Conservation (phyloP, 2,113 vertebrate species). For the Pangasianodon hypophthalmus region DNA sequence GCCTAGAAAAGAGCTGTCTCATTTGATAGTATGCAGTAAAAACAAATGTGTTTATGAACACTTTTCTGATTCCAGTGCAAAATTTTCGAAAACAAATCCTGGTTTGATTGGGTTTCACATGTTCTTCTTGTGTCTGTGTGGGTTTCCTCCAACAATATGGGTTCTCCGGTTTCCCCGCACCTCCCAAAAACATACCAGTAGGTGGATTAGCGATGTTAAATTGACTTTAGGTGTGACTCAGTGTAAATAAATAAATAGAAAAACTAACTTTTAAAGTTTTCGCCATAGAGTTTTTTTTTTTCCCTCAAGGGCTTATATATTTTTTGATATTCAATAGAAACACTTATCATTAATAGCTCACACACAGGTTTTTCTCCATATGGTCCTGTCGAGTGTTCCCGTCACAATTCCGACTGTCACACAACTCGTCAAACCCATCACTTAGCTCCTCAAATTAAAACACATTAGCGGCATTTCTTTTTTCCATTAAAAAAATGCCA, state of each 20-base stretch:
- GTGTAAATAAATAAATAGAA: background rate
- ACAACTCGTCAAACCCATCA: constrained; percentile 47
- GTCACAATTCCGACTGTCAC: constrained; percentile 41
- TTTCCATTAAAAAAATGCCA: constrained; percentile 8
- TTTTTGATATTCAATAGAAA: background rate
- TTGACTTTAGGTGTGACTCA: background rate
- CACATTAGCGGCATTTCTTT: constrained; percentile 37
- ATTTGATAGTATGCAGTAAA: background rate
- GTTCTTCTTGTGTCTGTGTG: background rate
- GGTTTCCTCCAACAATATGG: background rate
- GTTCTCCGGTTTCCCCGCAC: background rate
- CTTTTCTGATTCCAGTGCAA: background rate
- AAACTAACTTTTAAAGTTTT: background rate
- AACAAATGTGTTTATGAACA: background rate
- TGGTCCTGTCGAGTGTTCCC: constrained; percentile 38
- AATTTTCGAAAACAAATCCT: background rate
- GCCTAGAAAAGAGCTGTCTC: background rate
- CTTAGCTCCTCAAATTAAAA: constrained; percentile 42
- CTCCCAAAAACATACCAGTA: background rate
- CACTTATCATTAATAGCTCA: background rate
- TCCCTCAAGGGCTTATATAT: background rate
- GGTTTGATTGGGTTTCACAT: background rate
- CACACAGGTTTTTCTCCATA: constrained; percentile 41
- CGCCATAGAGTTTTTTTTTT: background rate
- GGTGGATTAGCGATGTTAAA: background rate